Evolutionary conservation across 2,797 vertebrate species (phyloP), one percentile per base, ranked within the genome.

Genomic region (Chiloscyllium punctatum): DNA sequence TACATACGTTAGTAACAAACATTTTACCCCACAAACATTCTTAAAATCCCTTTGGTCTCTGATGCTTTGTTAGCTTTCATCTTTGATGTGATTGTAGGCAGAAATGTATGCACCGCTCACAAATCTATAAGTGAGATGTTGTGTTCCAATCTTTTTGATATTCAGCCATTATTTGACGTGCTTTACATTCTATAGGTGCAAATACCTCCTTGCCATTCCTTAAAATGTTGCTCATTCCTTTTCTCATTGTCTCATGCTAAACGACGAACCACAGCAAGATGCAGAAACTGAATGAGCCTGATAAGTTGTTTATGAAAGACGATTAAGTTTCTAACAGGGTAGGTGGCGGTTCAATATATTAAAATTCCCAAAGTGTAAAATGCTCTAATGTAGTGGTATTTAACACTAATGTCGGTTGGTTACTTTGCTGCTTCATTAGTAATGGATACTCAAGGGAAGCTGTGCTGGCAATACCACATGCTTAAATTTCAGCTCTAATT

Each of bases 381-480:
- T 95, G 48, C 27, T 18, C 69, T 51, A 51, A n/a, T 51, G 25
- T 33, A 77, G 48, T 48, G 30, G 94, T 71, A 77, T 92, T 92
- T 92, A 25, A 42, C 33, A 68, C 62, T 23, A 68, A 68, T 42
- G 62, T 92, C 37, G 62, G 69, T 72, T 51, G 71, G 42, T 57
- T 95, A 57, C 94, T 53, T 33, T 77, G 42, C 69, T 95, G 94
- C 51, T 53, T 95, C 94, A 77, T 51, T 95, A 51, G 71, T 95
- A 95, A 57, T 30, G 30, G 94, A 95, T 95, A 74, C 71, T n/a
- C 94, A 33, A 27, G 69, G 48, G 37, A 95, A 95, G 94, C 71
- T 95, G 94, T 95, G 94, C 16, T 95, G 94, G 71, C 94, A 95
- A 53, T 95, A 77, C 71, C 48, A 95, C 53, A 95, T 48, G 51